These are phyloP conservation scores for Equus przewalskii DNA, from an alignment of 2,113 vertebrate species.

Conservation along the genomic window DNA sequence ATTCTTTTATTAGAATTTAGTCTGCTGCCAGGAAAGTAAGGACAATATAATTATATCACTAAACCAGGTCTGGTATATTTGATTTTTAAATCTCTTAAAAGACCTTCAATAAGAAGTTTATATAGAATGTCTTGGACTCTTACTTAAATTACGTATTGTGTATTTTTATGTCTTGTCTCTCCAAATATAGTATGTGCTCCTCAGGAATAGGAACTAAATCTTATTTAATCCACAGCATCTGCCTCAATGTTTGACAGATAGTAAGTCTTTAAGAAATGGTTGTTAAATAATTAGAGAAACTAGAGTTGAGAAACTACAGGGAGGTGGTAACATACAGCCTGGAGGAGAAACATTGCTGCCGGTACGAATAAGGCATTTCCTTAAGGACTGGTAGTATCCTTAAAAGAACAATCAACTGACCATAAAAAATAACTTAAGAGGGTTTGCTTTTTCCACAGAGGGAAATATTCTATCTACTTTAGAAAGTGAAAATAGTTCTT, in stretches of 20 bases:
- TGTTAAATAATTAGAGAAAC: slow-evolving; percentile 49
- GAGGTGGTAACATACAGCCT: neutral
- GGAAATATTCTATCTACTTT: neutral
- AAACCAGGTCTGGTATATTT: neutral
- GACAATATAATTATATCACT: neutral
- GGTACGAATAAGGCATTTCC: neutral
- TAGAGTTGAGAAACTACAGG: neutral
- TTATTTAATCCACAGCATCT: neutral
- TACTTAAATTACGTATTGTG: neutral
- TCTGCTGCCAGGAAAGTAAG: slow-evolving; percentile 1
- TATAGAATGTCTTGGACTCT: neutral
- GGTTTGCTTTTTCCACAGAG: neutral
- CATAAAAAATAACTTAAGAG: neutral
- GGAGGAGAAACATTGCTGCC: neutral
- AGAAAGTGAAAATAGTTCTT: neutral
- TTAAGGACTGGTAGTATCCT: neutral
- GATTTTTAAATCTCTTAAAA: slow-evolving; percentile 27
- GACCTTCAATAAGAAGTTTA: neutral
- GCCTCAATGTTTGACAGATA: neutral
- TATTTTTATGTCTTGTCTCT: neutral
- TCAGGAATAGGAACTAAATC: slow-evolving; percentile 6
- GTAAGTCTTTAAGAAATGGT: slow-evolving; percentile 13
- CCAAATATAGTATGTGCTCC: neutral
- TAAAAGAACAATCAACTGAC: slow-evolving; percentile 19
- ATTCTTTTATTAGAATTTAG: neutral